A percentile compares a stretch with the other conserved stretches of the same genome.
phyloP scores from a whole-genome alignment of 2,113 vertebrate species.

The Abramis brama region DNA sequence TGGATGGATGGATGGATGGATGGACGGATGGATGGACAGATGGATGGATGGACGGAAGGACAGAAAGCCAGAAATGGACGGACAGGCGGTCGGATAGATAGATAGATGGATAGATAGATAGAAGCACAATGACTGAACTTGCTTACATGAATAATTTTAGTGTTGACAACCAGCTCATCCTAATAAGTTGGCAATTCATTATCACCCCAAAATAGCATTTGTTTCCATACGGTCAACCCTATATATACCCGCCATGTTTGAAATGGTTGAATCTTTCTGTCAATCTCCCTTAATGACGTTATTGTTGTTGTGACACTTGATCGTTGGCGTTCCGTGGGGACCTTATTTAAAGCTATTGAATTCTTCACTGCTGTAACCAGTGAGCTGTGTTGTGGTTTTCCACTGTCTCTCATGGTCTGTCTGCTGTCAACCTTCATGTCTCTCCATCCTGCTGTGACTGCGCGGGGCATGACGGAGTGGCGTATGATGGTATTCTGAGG shows the following conservation, averaged over 20 bases:
- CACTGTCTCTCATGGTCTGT: not conserved
- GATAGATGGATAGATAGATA: not conserved
- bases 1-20: too few species aligned
- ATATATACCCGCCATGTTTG: slow-evolving; percentile 28
- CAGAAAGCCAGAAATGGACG: too few species aligned
- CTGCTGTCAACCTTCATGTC: slow-evolving; percentile 10
- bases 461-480: not conserved
- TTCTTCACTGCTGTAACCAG: not conserved
- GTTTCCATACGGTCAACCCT: slow-evolving; percentile 1
- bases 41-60: too few species aligned
- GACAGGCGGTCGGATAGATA: too few species aligned
- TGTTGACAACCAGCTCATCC: not conserved
- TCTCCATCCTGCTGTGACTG: not conserved
- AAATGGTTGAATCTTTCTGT: slow-evolving; percentile 10
- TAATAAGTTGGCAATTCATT: slow-evolving; percentile 10
- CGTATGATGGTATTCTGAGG: not conserved
- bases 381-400: not conserved
- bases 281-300: slow-evolving; percentile 7
- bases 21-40: too few species aligned
- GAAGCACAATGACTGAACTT: not conserved
- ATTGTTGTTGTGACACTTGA: slow-evolving; percentile 33
- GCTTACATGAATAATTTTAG: not conserved
- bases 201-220: slow-evolving; percentile 4
- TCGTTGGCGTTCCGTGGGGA: not conserved
- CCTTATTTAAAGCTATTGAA: slow-evolving; percentile 15